Evolutionary conservation across 2,113 vertebrate species (phyloP), one percentile per base, ranked within the genome.

Genomic region (Sceloporus tristichus): DNA sequence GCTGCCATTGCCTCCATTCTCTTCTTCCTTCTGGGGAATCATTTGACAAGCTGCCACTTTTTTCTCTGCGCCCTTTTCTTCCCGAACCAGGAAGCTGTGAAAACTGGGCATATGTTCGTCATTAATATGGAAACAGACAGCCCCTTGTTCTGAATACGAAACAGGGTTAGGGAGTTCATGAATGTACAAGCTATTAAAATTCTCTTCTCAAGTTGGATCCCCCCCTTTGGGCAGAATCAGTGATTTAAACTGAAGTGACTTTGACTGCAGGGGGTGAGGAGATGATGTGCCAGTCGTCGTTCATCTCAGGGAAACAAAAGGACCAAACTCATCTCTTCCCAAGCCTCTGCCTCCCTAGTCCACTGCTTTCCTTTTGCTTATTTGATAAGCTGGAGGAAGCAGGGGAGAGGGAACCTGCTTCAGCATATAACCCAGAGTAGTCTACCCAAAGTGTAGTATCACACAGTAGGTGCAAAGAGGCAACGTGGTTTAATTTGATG

Each of bases 181-280:
- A 29, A 11, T 40, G 34, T 78, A 83, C 54, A 65, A 78, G 75
- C 75, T 82, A 78, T 90, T 59, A 68, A 83, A 86, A 71, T 82
- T 76, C 27, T 86, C 74, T 77, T 53, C 54, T 65, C 8, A 40
- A 7, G 19, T 27, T 25, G 21, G 18, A 16, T 68, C 27, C 27
- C 23, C 27, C 9, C 9, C 68, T 53, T 70, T 62, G 68, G 54
- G 29, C 10, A 40, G 65, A 29, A 42, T 78, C 65, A n/a, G 23
- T 77, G 62, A 77, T 16, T 42, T 42, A 48, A 90, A 56, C 71
- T 19, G 40, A 90, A 86, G 65, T 71, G 79, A 82, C 62, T 70
- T 48, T 18, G 84, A 23, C 34, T 75, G 6, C 56, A 5, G 59
- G 29, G 54, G 40, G 27, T 27, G 2, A 21, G 53, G 71, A 42